Evolutionary conservation across 2,888 invertebrate genomes (phyloP).

Genomic region (Sphaerophoria rueppellii): DNA sequence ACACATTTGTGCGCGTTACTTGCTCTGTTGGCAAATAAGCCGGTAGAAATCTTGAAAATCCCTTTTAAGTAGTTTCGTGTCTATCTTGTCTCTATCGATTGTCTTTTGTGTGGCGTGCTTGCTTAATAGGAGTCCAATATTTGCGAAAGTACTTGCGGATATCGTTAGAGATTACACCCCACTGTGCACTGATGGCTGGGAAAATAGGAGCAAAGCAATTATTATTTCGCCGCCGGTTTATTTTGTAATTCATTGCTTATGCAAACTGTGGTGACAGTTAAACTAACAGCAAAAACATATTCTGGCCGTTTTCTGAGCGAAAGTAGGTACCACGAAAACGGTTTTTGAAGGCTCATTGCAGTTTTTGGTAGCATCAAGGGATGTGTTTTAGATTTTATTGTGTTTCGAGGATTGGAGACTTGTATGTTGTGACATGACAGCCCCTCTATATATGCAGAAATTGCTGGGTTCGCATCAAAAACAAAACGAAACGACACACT

Average conservation of each 20-base stretch:
- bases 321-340: too few species aligned
- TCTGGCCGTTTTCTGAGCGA: not conserved
- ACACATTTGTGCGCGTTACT: not conserved
- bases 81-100: constrained; percentile 26
- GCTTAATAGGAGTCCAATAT: constrained; percentile 47
- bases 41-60: not conserved
- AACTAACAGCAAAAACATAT: constrained; percentile 16
- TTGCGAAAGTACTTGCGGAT: constrained; percentile 46
- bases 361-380: not conserved
- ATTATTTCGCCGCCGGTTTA: constrained; percentile 56
- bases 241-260: constrained; percentile 49
- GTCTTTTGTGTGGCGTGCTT: not conserved
- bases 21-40: not conserved
- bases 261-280: constrained; percentile 19
- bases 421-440: constrained; percentile 4
- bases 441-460: not conserved
- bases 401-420: not conserved
- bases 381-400: constrained; percentile 5
- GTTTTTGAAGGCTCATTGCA: too few species aligned
- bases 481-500: constrained; percentile 12
- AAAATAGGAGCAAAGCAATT: constrained; percentile 59
- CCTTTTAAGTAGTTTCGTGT: too few species aligned
- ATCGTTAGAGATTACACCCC: too few species aligned
- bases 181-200: too few species aligned
- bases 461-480: constrained; percentile 17